Base-by-base conservation (phyloP, 2,113 vertebrate genomes). In the Nothoprocta pentlandii region DNA sequence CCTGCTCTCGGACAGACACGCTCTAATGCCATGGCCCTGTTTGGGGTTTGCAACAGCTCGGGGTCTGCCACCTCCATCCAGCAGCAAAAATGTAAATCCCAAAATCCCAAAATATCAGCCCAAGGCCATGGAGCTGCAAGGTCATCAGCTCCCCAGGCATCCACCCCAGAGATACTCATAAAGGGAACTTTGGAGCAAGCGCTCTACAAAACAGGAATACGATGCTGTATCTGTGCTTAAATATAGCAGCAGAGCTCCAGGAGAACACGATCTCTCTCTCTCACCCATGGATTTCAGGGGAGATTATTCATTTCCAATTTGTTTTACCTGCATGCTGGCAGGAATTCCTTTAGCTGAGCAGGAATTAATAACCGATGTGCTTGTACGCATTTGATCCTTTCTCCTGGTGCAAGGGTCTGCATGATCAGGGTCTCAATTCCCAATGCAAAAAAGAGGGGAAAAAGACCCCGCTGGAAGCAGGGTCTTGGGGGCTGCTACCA, bases 281-380 rank as follows among this genome's bases (percentile, higher is more conserved):
- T 53, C 30, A 85, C n/a, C 12, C 42, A 5, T 71, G 23, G 12
- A 77, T 75, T 56, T 84, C 90, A 86, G 80, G 93, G 93, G 49
- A 81, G 89, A 96, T 93, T 91, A 92, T 96, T 97, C 83, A 93
- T 93, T 96, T 94, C 39, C 89, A 80, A 83, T 96, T 93, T 87
- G 92, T 93, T 74, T 85, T 83, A 68, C 94, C 95, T 96, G 86
- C 94, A 36, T 14, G 5, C 84, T 75, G 89, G 82, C 93, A 95
- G 90, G 94, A 96, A 93, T 95, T 90, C 71, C 94, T 96, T 87
- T 42, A 96, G 88, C 96, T 94, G 87, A 94, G 92, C 58, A 41
- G 85, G 95, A 96, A 96, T 96, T 96, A 96, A 96, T 89, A 95
- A 96, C 95, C 92, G 76, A 89, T 87, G 79, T 42, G 64, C 73